These are phyloP conservation scores for Drosophila murphyi DNA, from an alignment of 1,140 invertebrate genomes.

Conservation along the genomic window DNA sequence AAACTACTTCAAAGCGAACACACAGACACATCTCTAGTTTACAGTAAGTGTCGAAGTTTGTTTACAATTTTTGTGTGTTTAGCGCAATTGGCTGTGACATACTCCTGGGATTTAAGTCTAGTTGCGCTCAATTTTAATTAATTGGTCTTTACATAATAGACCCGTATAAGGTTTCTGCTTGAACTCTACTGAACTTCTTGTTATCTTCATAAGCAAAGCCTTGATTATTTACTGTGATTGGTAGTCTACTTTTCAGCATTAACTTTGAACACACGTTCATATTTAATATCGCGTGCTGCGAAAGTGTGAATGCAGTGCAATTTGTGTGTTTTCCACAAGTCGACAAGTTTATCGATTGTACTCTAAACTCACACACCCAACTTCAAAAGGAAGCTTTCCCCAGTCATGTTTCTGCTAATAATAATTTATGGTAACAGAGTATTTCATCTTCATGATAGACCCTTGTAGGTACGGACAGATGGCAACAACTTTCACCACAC, in stretches of 20 bases:
- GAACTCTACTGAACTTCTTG: no score
- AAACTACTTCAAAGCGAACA: constrained; percentile 1
- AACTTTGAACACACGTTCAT: neutral
- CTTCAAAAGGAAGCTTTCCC: neutral
- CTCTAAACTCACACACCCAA: neutral
- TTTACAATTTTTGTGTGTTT: neutral
- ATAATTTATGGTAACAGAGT: constrained; percentile 36
- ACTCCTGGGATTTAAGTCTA: neutral
- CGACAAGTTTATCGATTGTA: neutral
- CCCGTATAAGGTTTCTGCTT: no score
- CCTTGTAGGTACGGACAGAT: neutral
- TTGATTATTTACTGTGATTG: neutral
- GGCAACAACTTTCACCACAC: constrained; percentile 2
- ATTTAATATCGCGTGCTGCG: constrained; percentile 5
- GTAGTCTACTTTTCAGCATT: neutral
- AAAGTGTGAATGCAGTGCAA: neutral
- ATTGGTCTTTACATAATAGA: neutral
- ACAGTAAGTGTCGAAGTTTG: constrained; percentile 31
- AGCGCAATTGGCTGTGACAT: neutral
- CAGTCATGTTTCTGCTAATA: constrained; percentile 17
- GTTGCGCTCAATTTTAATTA: neutral
- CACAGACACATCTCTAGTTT: neutral
- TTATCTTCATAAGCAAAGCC: no score
- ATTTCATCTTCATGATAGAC: constrained; percentile 14
- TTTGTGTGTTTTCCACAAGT: neutral